phyloP scores from a whole-genome alignment of 2,888 invertebrate genomes.

The Lagria hirta region DNA sequence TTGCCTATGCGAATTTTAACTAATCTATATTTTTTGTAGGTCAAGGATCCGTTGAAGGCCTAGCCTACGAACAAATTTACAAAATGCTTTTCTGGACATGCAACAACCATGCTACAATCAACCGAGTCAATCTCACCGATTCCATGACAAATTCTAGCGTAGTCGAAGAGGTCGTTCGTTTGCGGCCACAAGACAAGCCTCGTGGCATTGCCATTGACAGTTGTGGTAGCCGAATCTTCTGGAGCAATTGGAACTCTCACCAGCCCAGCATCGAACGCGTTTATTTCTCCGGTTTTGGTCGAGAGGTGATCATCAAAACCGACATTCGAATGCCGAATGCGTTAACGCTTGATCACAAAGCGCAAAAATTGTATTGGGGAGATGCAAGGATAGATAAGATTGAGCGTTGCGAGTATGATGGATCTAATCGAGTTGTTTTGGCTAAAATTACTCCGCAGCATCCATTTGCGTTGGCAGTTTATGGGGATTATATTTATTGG shows the following conservation, averaged over 20 bases:
- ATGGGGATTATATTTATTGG: slow-evolving; percentile 82
- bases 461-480: slow-evolving; percentile 83
- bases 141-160: slow-evolving; percentile 51
- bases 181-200: slow-evolving; percentile 74
- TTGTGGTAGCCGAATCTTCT: slow-evolving; percentile 75
- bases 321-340: slow-evolving; percentile 88
- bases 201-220: slow-evolving; percentile 83
- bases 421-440: slow-evolving; percentile 69
- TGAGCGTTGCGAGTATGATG: slow-evolving; percentile 79
- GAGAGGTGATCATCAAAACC: slow-evolving; percentile 71
- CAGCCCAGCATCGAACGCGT: slow-evolving; percentile 81
- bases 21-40: slow-evolving; percentile 58
- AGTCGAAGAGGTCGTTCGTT: slow-evolving; percentile 63
- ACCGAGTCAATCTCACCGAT: slow-evolving; percentile 58
- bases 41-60: slow-evolving; percentile 84
- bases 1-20: too few species aligned
- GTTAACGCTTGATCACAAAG: slow-evolving; percentile 72
- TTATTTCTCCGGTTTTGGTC: slow-evolving; percentile 56
- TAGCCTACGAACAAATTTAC: slow-evolving; percentile 72
- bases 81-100: slow-evolving; percentile 84
- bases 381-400: slow-evolving; percentile 85
- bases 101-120: slow-evolving; percentile 75
- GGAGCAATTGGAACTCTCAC: slow-evolving; percentile 89
- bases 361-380: slow-evolving; percentile 80
- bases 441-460: slow-evolving; percentile 73